Conservation (phyloP, 2,888 invertebrate species). For the Caenorhabditis virilis region DNA sequence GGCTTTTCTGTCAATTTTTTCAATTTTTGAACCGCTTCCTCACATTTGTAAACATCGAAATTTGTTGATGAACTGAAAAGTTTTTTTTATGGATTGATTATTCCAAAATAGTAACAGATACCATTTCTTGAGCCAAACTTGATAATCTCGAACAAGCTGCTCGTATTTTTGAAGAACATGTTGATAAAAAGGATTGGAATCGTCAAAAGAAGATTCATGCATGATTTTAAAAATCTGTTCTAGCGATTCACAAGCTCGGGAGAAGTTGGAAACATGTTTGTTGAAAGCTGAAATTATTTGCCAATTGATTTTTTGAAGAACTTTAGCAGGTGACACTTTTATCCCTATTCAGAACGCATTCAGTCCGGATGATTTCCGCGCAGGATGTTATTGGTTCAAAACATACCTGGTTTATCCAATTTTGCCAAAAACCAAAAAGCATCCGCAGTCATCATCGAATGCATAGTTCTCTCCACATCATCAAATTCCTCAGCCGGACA, state of each 20-base stretch:
- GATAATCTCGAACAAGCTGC: slow-evolving; percentile 4
- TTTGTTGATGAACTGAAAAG: not conserved
- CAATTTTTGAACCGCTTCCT: not conserved
- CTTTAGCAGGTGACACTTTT: not conserved
- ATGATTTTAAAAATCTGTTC: slow-evolving; percentile 1
- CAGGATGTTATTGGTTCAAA: too few relatives aligned
- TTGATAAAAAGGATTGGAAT: slow-evolving; percentile 6
- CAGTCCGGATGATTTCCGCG: too few relatives aligned
- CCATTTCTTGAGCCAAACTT: slow-evolving; percentile 1
- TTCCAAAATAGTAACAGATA: too few relatives aligned
- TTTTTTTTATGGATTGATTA: not conserved
- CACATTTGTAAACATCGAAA: slow-evolving; percentile 5
- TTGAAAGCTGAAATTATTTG: not conserved
- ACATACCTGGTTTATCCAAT: slow-evolving; percentile 2
- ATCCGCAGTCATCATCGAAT: slow-evolving; percentile 8
- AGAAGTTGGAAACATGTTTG: not conserved
- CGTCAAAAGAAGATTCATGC: not conserved
- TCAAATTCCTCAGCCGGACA: slow-evolving; percentile 1
- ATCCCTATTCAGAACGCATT: too few relatives aligned
- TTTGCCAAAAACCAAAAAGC: slow-evolving; percentile 14
- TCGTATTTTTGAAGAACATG: slow-evolving; percentile 5
- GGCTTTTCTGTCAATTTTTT: not conserved
- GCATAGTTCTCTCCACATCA: slow-evolving; percentile 3
- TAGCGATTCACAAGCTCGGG: slow-evolving; percentile 2
- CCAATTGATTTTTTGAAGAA: not conserved